These are phyloP conservation scores for Serripes groenlandicus DNA, from an alignment of 2,888 invertebrate species.

Conservation along the genomic window DNA sequence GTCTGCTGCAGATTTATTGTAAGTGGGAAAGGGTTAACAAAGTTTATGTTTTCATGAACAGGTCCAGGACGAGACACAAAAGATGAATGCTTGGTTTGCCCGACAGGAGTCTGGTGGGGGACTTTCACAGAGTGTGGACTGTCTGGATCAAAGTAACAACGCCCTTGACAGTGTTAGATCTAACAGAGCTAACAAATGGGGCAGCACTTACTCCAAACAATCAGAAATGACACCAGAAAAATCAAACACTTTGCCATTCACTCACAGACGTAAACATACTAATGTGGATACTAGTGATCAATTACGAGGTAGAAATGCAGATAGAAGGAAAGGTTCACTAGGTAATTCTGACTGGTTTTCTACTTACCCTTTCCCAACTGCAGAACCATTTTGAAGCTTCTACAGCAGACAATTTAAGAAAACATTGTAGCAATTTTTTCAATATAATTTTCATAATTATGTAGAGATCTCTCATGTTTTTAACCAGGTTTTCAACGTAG, in stretches of 20 bases:
- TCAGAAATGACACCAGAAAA: conserved; percentile 40
- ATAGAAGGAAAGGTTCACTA: conserved; percentile 57
- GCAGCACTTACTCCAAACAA: conserved; percentile 10
- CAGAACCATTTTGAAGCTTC: not conserved
- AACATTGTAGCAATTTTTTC: not conserved
- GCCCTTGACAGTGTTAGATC: conserved; percentile 35
- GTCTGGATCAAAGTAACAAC: conserved; percentile 32
- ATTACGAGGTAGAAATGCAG: conserved; percentile 37
- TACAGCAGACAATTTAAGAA: no score
- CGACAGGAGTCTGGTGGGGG: conserved; percentile 54
- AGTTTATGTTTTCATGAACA: conserved; percentile 23
- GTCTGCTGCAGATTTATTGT: no score
- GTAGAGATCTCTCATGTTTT: no score
- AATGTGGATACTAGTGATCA: conserved; percentile 28
- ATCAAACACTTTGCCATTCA: conserved; percentile 60
- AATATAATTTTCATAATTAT: no score
- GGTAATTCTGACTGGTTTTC: no score
- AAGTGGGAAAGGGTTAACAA: not conserved
- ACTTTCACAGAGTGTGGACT: conserved; percentile 22
- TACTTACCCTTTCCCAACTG: not conserved
- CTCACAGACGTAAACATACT: conserved; percentile 27
- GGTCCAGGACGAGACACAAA: conserved; percentile 80
- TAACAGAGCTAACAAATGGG: conserved; percentile 36
- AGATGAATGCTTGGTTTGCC: conserved; percentile 78
- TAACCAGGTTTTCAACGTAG: no score